Conservation (phyloP, 2,797 vertebrate species). For the Anabas testudineus region DNA sequence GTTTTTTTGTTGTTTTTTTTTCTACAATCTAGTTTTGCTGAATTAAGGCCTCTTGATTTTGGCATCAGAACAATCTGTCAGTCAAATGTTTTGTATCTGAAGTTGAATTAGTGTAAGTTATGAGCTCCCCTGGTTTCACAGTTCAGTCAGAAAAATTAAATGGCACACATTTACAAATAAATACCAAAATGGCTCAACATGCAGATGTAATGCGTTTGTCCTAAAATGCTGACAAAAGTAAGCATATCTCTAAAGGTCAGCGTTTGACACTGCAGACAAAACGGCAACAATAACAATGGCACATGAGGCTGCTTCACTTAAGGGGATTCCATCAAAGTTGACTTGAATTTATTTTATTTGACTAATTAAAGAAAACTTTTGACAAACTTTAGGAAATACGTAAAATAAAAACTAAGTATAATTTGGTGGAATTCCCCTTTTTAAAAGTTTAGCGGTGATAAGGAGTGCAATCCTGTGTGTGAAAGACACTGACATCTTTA, state of each 20-base stretch:
- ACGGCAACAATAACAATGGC: slow-evolving; percentile 61
- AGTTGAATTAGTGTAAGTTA: slow-evolving; percentile 77
- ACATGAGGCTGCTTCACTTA: slow-evolving; percentile 62
- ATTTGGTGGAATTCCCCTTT: slow-evolving; percentile 57
- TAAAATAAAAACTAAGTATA: slow-evolving; percentile 24
- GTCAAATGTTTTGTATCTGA: slow-evolving; percentile 79
- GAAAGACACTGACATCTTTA: slow-evolving; percentile 78
- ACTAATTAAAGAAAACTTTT: slow-evolving; percentile 7
- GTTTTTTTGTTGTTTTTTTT: slow-evolving; percentile 45
- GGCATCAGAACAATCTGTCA: slow-evolving; percentile 87
- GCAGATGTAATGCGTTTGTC: slow-evolving; percentile 65
- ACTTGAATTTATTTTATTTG: not conserved
- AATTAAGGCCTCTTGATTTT: slow-evolving; percentile 91
- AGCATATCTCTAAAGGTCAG: slow-evolving; percentile 50
- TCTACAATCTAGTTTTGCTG: slow-evolving; percentile 87
- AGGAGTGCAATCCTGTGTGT: slow-evolving; percentile 62
- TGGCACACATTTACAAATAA: slow-evolving; percentile 64
- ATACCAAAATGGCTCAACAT: slow-evolving; percentile 79
- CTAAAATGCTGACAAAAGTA: slow-evolving; percentile 48
- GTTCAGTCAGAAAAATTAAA: slow-evolving; percentile 77
- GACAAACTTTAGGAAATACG: slow-evolving; percentile 25
- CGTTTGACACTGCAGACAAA: slow-evolving; percentile 63
- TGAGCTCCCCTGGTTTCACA: slow-evolving; percentile 84
- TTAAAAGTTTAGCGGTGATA: slow-evolving; percentile 47
- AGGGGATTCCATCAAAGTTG: slow-evolving; percentile 55